Base-by-base conservation (phyloP, 2,888 invertebrate genomes). In the Parnassius smintheus region DNA sequence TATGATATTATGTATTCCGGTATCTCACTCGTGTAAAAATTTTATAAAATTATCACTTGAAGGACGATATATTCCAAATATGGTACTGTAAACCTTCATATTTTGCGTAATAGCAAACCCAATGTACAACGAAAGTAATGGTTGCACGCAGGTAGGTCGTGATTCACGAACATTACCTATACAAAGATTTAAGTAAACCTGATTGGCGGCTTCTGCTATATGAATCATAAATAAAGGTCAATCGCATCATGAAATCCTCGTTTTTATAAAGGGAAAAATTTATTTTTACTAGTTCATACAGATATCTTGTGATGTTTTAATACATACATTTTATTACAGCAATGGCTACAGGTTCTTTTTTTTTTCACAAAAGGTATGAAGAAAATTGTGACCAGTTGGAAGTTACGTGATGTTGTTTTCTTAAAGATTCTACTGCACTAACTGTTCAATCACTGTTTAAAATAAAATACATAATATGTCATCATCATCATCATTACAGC, bases 151-250 rank as follows among this genome's bases (percentile, higher is more conserved):
- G 12, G 35, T 13, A 56, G 41, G 54, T 42, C 10, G 41, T 58
- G 62, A 62, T 49, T 58, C 62, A 62, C 25, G 22, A 11, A 25
- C 35, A 49, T 57, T 62, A 53, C 62, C 18, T 18, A 18, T 18
- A 62, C 52, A 62, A 56, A 61, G 9, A 56, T 52, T 45, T n/a
- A 52, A 62, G 46, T 9, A n/a, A 51, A 46, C 56, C 11, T 51
- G 35, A 48, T 57, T 42, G 13, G 25, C 45, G 12, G 48, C 41
- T 35, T 41, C 35, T 35, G 35, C 35, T 35, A 9, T 45, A 22
- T 57, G 45, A 61, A 44, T 56, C 51, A 46, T 41, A 51, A 35
- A 8, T 18, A 44, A 57, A 52, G 52, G 46, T 46, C 51, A 35
- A 45, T 52, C 42, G 56, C 41, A 52, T 48, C 22, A 35, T 13